A percentile compares a stretch with the other conserved stretches of the same genome.
These are phyloP conservation scores for Polyergus mexicanus DNA, from an alignment of 1,140 invertebrate genomes.

Conservation along the genomic window DNA sequence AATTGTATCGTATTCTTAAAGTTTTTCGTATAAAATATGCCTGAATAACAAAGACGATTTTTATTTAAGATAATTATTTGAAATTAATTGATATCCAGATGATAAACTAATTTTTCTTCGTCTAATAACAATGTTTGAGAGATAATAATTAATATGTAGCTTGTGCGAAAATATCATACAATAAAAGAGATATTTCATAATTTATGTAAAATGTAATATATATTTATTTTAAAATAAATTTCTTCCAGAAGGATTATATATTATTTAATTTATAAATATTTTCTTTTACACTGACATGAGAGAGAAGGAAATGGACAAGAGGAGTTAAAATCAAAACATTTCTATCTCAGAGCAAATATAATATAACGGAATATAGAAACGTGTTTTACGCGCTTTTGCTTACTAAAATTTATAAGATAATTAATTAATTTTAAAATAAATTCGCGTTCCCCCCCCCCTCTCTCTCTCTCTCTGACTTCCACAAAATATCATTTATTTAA, in stretches of 20 bases:
- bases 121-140: neutral
- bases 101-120: too few species aligned
- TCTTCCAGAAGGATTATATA: neutral
- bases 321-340: neutral
- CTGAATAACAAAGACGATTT: neutral
- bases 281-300: neutral
- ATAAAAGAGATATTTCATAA: neutral
- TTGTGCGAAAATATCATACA: neutral
- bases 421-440: neutral
- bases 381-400: neutral
- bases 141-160: neutral
- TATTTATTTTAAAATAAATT: constrained; percentile 6
- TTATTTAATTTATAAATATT: constrained; percentile 13
- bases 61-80: neutral
- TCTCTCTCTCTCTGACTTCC: neutral
- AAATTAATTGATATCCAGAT: too few species aligned
- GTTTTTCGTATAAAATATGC: neutral
- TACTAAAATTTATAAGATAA: neutral
- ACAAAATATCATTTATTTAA: constrained; percentile 37
- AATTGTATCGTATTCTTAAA: neutral
- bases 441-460: neutral
- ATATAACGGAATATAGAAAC: neutral
- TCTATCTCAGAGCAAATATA: neutral
- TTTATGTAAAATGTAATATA: neutral
- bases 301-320: neutral